phyloP scores from a whole-genome alignment of 2,797 vertebrate genomes.

The Bothrops alternatus region DNA sequence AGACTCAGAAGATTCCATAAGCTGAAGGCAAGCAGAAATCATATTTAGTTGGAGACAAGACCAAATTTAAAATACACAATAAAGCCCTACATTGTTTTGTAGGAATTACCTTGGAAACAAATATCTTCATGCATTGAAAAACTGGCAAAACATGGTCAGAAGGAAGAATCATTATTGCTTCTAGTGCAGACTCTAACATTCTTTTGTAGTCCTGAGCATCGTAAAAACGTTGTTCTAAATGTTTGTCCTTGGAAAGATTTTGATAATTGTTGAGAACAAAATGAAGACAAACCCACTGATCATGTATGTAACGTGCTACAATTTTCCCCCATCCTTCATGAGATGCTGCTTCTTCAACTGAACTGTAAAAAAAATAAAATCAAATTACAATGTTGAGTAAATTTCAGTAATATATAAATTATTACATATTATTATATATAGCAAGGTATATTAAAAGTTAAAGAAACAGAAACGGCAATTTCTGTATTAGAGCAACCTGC shows the following conservation, averaged over 20 bases:
- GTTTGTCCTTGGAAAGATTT: constrained; percentile 15
- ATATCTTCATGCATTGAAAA: constrained; percentile 79
- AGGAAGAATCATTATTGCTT: constrained; percentile 83
- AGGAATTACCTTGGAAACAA: constrained; percentile 80
- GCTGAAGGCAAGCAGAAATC: constrained; percentile 63
- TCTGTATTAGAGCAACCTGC: background rate
- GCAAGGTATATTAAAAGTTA: background rate
- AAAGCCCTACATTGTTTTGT: background rate
- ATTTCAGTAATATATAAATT: background rate
- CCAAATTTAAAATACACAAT: background rate
- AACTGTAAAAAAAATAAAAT: constrained; percentile 67
- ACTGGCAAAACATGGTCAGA: constrained; percentile 85
- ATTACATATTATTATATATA: background rate
- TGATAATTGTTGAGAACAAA: constrained; percentile 71
- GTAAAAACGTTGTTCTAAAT: constrained; percentile 13
- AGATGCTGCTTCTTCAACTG: constrained; percentile 59
- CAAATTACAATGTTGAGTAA: background rate
- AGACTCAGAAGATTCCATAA: constrained; percentile 71
- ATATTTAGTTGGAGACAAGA: background rate
- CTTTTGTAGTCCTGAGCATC: constrained; percentile 37
- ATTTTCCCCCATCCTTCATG: constrained; percentile 86
- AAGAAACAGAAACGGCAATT: background rate
- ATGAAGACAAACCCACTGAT: constrained; percentile 88
- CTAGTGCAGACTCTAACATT: constrained; percentile 73
- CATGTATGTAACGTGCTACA: constrained; percentile 78